Evolutionary conservation across 1,140 invertebrate species (phyloP), one percentile per base, ranked within the genome.

Genomic region (Phortica variegata): DNA sequence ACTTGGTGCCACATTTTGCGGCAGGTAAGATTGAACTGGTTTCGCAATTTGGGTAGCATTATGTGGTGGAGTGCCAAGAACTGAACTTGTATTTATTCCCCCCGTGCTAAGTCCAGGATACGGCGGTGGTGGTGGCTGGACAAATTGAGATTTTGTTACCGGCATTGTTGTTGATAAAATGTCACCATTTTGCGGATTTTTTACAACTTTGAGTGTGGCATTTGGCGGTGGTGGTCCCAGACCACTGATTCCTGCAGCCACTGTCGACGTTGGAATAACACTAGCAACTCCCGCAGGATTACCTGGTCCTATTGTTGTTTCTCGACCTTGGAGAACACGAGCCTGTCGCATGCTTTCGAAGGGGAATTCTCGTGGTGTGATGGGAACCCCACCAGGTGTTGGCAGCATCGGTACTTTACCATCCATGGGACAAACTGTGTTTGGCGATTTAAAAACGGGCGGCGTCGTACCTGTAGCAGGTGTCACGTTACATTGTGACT

Each of bases 271-370:
- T 21, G 16, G 12, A 15, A 12, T 40, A 17, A 10, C 16, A 18
- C 26, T 38, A 12, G 26, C 21, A 18, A 17, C 16, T 31, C 26
- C 10, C 9, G 38, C 38, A 20, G 38, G 18, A 18, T 15, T 16
- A 13, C 23, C 20, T 13, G 26, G 40, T 16, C 13, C 17, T 21
- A 32, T n/a, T 32, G 40, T 13, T 13, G 49, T 33, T 33, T 77
- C 77, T n/a, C 82, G 81, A 20, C 81, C 74, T 47, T 82, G 81
- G 73, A 83, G 77, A 10, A 83, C 82, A 61, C 81, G 73, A 40
- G 90, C 90, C 66, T 93, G 90, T 42, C 89, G 90, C 90, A 94
- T 93, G 75, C 90, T 92, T 55, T 89, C 87, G 73, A 92, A 94
- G 13, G 91, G 90, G 77, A 88, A 93, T 60, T 85, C 78, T 13